Evolutionary conservation across 2,888 invertebrate species (phyloP), one percentile per base, ranked within the genome.

Genomic region (Caenorhabditis sp.): DNA sequence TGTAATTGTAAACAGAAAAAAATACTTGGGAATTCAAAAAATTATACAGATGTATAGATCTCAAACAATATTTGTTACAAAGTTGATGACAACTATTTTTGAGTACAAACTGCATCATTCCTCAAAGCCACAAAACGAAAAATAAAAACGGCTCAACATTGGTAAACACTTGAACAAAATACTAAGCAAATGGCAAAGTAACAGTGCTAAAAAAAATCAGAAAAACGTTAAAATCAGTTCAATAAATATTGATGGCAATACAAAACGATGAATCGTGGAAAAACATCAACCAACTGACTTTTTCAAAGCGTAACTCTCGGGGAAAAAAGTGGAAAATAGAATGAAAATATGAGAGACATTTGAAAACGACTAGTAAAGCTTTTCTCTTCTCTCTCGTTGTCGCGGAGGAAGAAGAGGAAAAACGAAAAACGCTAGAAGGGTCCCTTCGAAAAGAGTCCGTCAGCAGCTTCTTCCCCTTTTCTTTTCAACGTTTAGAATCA

Each of bases 261-360:
- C 4, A 17, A 10, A 43, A 17, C 43, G 6, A 12, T 10, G 43
- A 6, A 43, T 43, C 43, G 10, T 43, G 12, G 50, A 54, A 59
- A 59, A 54, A 37, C 65, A 65, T 6, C 65, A 43, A 65, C 65
- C 69, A 70, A 70, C 62, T 66, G 69, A 70, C 69, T 70, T 57
- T 51, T 60, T 8, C 36, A 27, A 31, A 53, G 64, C 61, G 57
- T 69, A 61, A 65, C 69, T 70, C 65, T 62, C 49, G 23, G 58
- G 27, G 6, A 64, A 69, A 69, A 12, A 21, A 14, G 4, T 62
- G 23, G n/a, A n/a, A 58, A 26, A 69, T 36, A 27, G 26, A 36
- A 23, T 36, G 8, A 61, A 58, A 21, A 6, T 21, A 17, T 8
- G 59, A 64, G 61, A 60, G n/a, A 24, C 24, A 26, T 12, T 27